Percentiles rank a stretch among this genome's conserved stretches.
phyloP scores from a whole-genome alignment of 2,888 invertebrate genomes.

The Shargacucullia verbasci region DNA sequence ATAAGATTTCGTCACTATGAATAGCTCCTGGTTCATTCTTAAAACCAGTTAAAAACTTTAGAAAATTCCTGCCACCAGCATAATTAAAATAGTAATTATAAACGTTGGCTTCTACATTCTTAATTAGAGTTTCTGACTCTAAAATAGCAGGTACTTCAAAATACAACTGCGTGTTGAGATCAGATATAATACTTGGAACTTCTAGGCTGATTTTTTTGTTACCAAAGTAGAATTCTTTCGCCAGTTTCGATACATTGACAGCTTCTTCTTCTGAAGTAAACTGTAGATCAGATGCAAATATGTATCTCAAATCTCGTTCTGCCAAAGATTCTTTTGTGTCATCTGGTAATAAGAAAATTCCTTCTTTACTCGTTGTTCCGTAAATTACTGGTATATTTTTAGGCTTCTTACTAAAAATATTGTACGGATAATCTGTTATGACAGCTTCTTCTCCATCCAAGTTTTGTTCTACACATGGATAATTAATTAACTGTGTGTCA shows the following conservation, averaged over 20 bases:
- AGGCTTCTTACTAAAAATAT: constrained; percentile 69
- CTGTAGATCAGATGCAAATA: constrained; percentile 79
- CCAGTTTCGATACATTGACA: constrained; percentile 59
- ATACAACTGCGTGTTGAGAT: constrained; percentile 79
- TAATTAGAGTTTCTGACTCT: constrained; percentile 68
- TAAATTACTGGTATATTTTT: constrained; percentile 70
- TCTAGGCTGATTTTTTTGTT: constrained; percentile 79
- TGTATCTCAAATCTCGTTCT: constrained; percentile 69
- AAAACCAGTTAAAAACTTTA: constrained; percentile 69
- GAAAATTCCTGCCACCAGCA: constrained; percentile 74
- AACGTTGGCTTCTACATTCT: constrained; percentile 61
- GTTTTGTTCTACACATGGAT: constrained; percentile 79
- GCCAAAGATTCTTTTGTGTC: constrained; percentile 62
- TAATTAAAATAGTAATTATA: constrained; percentile 81
- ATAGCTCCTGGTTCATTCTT: constrained; percentile 70
- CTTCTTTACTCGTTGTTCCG: constrained; percentile 79
- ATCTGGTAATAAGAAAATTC: constrained; percentile 63
- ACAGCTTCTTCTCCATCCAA: constrained; percentile 74
- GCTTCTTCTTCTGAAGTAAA: constrained; percentile 74
- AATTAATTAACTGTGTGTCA: constrained; percentile 76
- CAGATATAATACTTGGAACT: constrained; percentile 71
- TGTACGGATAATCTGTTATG: constrained; percentile 77
- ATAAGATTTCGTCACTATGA: constrained; percentile 82
- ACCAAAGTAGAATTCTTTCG: constrained; percentile 81
- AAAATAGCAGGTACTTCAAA: constrained; percentile 78